Evolutionary conservation across 2,797 vertebrate genomes (phyloP), one percentile per base, ranked within the genome.

Genomic region (Anguilla megastoma): DNA sequence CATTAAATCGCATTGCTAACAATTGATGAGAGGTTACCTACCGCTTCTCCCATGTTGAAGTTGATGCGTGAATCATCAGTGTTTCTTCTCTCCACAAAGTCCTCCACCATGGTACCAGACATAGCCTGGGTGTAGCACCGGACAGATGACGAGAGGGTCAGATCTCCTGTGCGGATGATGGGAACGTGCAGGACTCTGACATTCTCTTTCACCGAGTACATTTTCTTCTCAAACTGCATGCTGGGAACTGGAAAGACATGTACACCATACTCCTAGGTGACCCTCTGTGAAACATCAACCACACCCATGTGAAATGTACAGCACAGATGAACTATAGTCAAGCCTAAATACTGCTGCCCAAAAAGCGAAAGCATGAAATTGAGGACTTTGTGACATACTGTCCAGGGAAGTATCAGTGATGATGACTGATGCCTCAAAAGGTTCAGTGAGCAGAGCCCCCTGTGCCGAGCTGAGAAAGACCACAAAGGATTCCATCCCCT

Each of bases 381-480:
- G 41, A 21, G 24, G 16, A 54, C 33, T 16, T 74, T 16, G n/a
- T 10, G 63, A 95, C 98, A 63, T 93, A 99, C 98, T 97, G 9
- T 99, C 98, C 91, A 98, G 98, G 92, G 97, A 96, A 84, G 98
- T 97, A 94, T 99, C 99, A 0, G 95, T 97, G 90, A 99, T 99
- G 90, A 97, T 92, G 16, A 99, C 96, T 0, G 95, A 94, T 5
- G 98, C 98, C 88, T 99, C 98, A 74, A 96, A 97, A 0, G 99
- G 99, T 90, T 98, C 98, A 66, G 96, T 96, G 4, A 99, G 94
- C 88, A 98, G 97, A 0, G 98, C 98, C 18, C 99, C 98, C 0
- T 99, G 98, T 2, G 99, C 97, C 33, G 99, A 99, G 91, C 98
- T 99, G 91, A 99, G 96, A 92, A 99, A 99, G 87, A 99, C 97